Evolutionary conservation across 2,888 invertebrate genomes (phyloP).

Genomic region (Antitype chi): DNA sequence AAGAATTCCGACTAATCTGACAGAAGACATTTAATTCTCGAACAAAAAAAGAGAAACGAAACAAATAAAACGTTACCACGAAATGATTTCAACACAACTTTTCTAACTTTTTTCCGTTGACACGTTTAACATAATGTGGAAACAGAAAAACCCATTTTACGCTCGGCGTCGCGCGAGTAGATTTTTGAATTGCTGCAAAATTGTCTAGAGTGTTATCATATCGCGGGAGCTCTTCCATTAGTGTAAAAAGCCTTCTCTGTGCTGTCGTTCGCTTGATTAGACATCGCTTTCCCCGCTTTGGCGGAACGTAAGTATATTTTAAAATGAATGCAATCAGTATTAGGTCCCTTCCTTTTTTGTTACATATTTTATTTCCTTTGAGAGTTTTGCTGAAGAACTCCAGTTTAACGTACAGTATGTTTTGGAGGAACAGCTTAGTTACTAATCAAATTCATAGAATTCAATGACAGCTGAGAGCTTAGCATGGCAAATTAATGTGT

Average conservation of each 20-base stretch:
- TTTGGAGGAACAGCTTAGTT: neutral
- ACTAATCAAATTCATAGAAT: too few species aligned
- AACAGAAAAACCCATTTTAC: conserved; percentile 60
- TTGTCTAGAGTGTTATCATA: conserved; percentile 72
- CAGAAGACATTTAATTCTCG: conserved; percentile 34
- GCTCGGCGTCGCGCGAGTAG: conserved; percentile 48
- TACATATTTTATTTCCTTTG: conserved; percentile 40
- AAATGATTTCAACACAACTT: conserved; percentile 36
- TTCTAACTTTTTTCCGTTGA: conserved; percentile 34
- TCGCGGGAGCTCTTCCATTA: conserved; percentile 71
- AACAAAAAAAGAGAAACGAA: conserved; percentile 25
- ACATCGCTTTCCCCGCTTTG: conserved; percentile 66
- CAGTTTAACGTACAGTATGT: neutral
- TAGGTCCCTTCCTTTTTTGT: conserved; percentile 39
- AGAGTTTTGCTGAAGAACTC: conserved; percentile 14
- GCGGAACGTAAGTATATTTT: conserved; percentile 58
- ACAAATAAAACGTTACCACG: conserved; percentile 4
- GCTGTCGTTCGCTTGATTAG: conserved; percentile 72
- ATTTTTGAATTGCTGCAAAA: conserved; percentile 69
- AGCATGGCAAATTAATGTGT: too few species aligned
- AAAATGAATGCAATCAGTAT: conserved; percentile 61
- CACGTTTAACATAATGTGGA: conserved; percentile 45
- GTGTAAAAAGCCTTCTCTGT: conserved; percentile 67
- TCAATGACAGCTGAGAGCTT: too few species aligned
- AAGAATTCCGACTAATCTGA: conserved; percentile 15